Evolutionary conservation across 2,797 vertebrate species (phyloP).

Genomic region (Cynodonichthys magdalenae): DNA sequence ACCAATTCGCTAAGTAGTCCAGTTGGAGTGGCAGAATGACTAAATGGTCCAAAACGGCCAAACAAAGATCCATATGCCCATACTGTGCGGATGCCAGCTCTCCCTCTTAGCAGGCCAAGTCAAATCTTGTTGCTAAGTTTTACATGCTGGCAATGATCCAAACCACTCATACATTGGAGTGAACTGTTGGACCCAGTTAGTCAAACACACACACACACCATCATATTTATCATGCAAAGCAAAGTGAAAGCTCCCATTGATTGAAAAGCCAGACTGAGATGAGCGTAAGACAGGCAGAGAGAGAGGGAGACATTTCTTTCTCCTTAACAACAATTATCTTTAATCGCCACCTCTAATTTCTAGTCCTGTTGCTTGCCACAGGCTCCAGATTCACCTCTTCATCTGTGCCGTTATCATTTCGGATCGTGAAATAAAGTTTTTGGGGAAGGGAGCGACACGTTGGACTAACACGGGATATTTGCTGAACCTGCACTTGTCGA

Average conservation of each 20-base stretch:
- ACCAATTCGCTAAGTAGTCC: slow-evolving; percentile 79
- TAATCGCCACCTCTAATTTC: slow-evolving; percentile 61
- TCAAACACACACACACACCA: slow-evolving; percentile 40
- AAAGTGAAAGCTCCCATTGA: slow-evolving; percentile 70
- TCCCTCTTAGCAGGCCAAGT: slow-evolving; percentile 60
- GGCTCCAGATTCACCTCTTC: slow-evolving; percentile 22
- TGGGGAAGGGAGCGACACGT: slow-evolving; percentile 8
- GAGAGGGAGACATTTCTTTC: slow-evolving; percentile 47
- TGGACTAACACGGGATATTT: not conserved
- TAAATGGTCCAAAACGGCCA: slow-evolving; percentile 79
- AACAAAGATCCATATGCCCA: slow-evolving; percentile 83
- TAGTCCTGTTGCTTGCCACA: slow-evolving; percentile 50
- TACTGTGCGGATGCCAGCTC: slow-evolving; percentile 69
- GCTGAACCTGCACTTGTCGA: no score
- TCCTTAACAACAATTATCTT: slow-evolving; percentile 63
- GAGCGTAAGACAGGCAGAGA: slow-evolving; percentile 31
- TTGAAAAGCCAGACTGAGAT: slow-evolving; percentile 40
- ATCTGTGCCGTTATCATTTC: slow-evolving; percentile 34
- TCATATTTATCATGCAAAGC: slow-evolving; percentile 77
- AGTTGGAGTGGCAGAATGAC: slow-evolving; percentile 78
- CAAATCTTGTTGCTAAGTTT: slow-evolving; percentile 82
- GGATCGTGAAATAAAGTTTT: slow-evolving; percentile 46
- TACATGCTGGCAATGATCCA: slow-evolving; percentile 76
- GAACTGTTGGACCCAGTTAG: slow-evolving; percentile 68
- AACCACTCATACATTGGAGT: slow-evolving; percentile 76